A percentile compares a stretch with the other conserved stretches of the same genome.
phyloP scores from a whole-genome alignment of 1,140 invertebrate species.

The Doryteuthis pealeii region DNA sequence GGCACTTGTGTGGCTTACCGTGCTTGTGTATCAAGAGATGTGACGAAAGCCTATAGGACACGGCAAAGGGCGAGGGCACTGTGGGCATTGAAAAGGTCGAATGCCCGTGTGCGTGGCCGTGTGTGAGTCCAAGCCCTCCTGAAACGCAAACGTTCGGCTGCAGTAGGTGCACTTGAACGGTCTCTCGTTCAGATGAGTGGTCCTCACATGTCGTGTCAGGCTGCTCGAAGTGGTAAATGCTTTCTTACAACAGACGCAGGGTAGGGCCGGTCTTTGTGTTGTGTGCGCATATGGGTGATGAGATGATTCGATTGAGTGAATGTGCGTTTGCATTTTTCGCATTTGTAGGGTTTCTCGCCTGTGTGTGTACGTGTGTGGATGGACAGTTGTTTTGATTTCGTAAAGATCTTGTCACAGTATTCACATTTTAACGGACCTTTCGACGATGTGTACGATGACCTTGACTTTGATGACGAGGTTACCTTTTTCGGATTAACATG shows the following conservation, averaged over 20 bases:
- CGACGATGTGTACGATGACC: no score
- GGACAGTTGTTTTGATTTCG: slow-evolving; percentile 38
- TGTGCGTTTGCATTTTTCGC: slow-evolving; percentile 52
- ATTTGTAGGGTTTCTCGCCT: slow-evolving; percentile 53
- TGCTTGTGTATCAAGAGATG: not conserved
- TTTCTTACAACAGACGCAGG: slow-evolving; percentile 17
- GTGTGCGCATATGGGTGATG: slow-evolving; percentile 50
- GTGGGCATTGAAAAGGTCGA: not conserved
- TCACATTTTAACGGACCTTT: slow-evolving; percentile 52
- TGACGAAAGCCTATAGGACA: not conserved
- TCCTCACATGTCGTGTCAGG: slow-evolving; percentile 41
- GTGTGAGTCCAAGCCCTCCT: not conserved
- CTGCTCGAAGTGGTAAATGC: slow-evolving; percentile 16
- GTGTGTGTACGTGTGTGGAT: slow-evolving; percentile 56
- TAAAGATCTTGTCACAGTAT: slow-evolving; percentile 50
- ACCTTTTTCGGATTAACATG: no score
- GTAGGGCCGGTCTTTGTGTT: slow-evolving; percentile 34
- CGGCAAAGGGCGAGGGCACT: not conserved
- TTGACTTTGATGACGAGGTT: no score
- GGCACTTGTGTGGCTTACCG: not conserved
- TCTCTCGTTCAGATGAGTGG: slow-evolving; percentile 20
- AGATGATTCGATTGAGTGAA: slow-evolving; percentile 38
- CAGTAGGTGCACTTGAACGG: slow-evolving; percentile 72
- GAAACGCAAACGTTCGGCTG: slow-evolving; percentile 69
- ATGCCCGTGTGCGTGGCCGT: slow-evolving; percentile 67